Conservation (phyloP, 2,113 vertebrate genomes). For the Daphoenositta chrysoptera region DNA sequence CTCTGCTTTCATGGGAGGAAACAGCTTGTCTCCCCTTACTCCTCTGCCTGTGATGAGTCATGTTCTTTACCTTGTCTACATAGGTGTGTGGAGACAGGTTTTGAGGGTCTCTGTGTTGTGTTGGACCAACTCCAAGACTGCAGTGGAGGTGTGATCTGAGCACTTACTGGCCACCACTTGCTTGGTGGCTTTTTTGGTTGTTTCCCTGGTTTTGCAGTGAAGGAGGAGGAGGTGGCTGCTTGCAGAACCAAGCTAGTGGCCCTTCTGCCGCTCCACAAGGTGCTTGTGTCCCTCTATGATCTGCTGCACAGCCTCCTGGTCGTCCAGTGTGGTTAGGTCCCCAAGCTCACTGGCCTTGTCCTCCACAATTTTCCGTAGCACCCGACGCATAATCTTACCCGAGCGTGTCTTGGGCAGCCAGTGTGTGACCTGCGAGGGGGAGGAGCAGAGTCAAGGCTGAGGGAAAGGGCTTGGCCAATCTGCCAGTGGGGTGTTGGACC, state of each 20-base stretch:
- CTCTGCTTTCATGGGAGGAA: not conserved
- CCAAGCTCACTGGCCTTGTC: constrained; percentile 67
- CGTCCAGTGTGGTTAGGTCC: constrained; percentile 78
- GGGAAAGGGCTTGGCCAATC: not conserved
- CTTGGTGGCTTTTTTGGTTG: not conserved
- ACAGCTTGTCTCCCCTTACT: not conserved
- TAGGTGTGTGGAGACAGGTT: not conserved
- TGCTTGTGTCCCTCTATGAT: constrained; percentile 64
- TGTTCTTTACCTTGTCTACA: not conserved
- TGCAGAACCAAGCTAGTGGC: not conserved
- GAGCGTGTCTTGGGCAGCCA: constrained; percentile 80
- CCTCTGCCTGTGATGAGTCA: not conserved
- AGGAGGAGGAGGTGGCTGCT: not conserved
- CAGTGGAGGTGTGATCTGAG: not conserved
- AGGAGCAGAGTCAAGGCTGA: not conserved
- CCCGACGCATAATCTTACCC: constrained; percentile 79
- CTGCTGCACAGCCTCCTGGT: constrained; percentile 69
- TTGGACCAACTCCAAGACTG: not conserved
- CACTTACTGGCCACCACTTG: not conserved
- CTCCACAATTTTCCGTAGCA: constrained; percentile 78
- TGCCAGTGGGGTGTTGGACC: not conserved
- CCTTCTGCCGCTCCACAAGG: constrained; percentile 4
- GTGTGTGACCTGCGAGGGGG: constrained; percentile 36
- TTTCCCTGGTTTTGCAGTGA: not conserved
- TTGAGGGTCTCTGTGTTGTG: not conserved